These are phyloP conservation scores for Merops nubicus DNA, from an alignment of 2,113 vertebrate genomes.

Conservation along the genomic window DNA sequence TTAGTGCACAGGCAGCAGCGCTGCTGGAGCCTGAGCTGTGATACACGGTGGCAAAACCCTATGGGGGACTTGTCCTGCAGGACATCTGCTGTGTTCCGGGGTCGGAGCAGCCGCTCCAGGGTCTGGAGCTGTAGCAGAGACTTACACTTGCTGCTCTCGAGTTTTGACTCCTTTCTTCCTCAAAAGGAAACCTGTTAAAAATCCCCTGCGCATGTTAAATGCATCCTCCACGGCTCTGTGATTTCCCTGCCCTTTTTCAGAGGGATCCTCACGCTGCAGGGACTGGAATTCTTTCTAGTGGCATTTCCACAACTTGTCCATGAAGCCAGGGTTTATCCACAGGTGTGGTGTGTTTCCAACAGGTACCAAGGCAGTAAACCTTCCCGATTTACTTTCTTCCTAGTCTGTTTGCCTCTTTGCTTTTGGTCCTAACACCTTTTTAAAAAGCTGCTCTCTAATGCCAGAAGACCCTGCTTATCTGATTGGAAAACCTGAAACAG, in stretches of 20 bases:
- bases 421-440: not conserved
- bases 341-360: not conserved
- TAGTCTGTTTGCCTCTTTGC: not conserved
- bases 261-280: fast-evolving
- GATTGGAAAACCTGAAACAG: not conserved
- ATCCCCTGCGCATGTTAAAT: fast-evolving
- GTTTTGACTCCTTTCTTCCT: not conserved
- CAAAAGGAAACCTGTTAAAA: not conserved
- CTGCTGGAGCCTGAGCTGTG: not conserved
- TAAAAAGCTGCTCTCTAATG: not conserved
- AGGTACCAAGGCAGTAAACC: not conserved
- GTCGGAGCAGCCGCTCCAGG: not conserved
- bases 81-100: fast-evolving
- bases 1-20: not conserved
- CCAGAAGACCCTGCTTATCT: not conserved
- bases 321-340: not conserved
- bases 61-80: not conserved
- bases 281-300: not conserved
- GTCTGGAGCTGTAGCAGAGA: fast-evolving
- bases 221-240: not conserved
- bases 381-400: not conserved
- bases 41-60: fast-evolving
- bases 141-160: fast-evolving
- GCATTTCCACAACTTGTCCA: not conserved
- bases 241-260: not conserved